Percentiles rank a stretch among this genome's conserved stretches.
Evolutionary conservation across 2,888 invertebrate species (phyloP).

Genomic region (Polymixis flavicincta): DNA sequence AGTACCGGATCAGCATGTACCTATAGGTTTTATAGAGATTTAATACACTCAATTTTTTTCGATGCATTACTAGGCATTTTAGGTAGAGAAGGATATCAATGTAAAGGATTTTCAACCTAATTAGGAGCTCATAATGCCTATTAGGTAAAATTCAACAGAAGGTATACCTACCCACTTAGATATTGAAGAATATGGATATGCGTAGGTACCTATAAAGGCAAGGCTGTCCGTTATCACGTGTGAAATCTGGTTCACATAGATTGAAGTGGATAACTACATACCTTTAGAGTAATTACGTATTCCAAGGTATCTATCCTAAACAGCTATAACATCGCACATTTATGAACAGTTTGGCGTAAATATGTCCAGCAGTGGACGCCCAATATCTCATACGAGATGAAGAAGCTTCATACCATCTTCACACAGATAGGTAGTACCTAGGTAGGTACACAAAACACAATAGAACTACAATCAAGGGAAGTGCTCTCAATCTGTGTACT

Average conservation of each 20-base stretch:
- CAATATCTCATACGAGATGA: conserved; percentile 10
- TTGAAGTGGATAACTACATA: background rate
- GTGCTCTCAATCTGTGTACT: conserved; percentile 61
- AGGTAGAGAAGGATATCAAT: background rate
- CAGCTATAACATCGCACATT: background rate
- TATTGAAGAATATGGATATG: no score
- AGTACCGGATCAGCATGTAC: conserved; percentile 56
- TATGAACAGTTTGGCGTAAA: background rate
- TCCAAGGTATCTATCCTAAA: background rate
- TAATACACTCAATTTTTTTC: background rate
- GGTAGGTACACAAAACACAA: conserved; percentile 53
- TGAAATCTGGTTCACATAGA: conserved; percentile 4
- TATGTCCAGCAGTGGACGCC: background rate
- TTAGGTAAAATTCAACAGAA: background rate
- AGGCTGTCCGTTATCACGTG: background rate
- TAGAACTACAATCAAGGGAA: conserved; percentile 63
- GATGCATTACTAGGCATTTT: background rate
- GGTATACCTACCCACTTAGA: background rate
- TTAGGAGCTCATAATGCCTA: background rate
- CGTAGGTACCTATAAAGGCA: background rate
- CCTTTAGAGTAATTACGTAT: conserved; percentile 2
- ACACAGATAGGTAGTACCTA: conserved; percentile 18
- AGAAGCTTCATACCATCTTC: conserved; percentile 14
- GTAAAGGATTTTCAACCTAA: background rate
- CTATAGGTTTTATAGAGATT: conserved; percentile 17